Base-by-base conservation (phyloP, 2,113 vertebrate genomes). In the Talpa occidentalis region DNA sequence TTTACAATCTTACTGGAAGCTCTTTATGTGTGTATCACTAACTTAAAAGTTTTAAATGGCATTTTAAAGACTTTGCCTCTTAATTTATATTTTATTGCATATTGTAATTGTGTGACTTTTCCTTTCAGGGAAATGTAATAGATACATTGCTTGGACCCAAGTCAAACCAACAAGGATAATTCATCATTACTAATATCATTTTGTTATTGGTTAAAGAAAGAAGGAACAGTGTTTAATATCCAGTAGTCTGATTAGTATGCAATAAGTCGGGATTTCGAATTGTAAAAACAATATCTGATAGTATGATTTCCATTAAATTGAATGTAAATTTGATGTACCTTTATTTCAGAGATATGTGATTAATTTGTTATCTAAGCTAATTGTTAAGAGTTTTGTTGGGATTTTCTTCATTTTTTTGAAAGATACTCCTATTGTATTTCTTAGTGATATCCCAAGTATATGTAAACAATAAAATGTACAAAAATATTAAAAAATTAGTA, bases 91-190 rank as follows among this genome's bases (percentile, higher is more conserved):
- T 92, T 96, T 89, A 79, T 19, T 77, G 22, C 52, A 28, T 90
- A 28, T 90, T 86, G 37, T 96, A 96, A 93, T 60, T 74, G 16
- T 90, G 35, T 83, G 16, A 54, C 10, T 72, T 92, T 6, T 72
- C 67, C 97, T 98, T 97, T 90, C 98, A 99, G 99, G 93, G 56
- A 96, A 97, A 95, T 67, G 28, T 90, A 47, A 94, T 98, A 95
- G 22, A 92, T 40, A 81, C 98, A 90, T 96, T 98, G 40, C 97
- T 98, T 92, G 96, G 97, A 94, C 66, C 97, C 64, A 96, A 92
- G 32, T 76, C 97, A 96, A 94, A 94, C 87, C 96, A 94, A 92
- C 56, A 96, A 84, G 94, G 95, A 81, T 95, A 94, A 98, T 88
- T 85, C 86, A 89, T 74, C 17, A 54, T 76, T 10, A 32, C 14